These are phyloP conservation scores for Pseudochirops corinnae DNA, from an alignment of 2,797 vertebrate species.

Conservation along the genomic window DNA sequence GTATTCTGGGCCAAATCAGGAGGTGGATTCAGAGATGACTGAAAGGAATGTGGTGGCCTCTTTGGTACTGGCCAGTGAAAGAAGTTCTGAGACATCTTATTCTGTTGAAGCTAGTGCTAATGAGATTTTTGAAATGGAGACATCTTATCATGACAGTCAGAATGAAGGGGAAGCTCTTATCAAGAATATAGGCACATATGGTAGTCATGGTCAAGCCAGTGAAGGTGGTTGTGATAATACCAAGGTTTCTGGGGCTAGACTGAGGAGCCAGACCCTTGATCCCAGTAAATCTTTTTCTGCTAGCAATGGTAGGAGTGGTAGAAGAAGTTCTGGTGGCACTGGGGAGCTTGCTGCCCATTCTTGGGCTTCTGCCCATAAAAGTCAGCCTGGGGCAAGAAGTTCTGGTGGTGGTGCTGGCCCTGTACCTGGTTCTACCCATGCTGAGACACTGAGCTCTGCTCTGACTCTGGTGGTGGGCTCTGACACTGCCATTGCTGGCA, in stretches of 20 bases:
- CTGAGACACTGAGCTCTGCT: neutral
- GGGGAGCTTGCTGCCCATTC: neutral
- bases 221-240: neutral
- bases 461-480: neutral
- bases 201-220: neutral
- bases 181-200: neutral
- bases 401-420: neutral
- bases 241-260: neutral
- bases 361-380: neutral
- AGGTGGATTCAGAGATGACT: neutral
- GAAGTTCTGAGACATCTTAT: neutral
- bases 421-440: neutral
- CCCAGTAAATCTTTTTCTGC: neutral
- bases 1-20: neutral
- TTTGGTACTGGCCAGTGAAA: neutral
- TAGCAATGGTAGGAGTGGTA: constrained; percentile 15
- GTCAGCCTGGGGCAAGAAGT: neutral
- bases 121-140: neutral
- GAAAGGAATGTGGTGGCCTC: neutral
- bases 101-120: neutral
- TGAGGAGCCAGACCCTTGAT: neutral
- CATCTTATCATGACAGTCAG: neutral
- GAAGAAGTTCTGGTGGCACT: neutral
- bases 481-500: neutral
- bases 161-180: neutral